Conservation (phyloP, 2,888 invertebrate species). For the Lasioglossum zephyrum region DNA sequence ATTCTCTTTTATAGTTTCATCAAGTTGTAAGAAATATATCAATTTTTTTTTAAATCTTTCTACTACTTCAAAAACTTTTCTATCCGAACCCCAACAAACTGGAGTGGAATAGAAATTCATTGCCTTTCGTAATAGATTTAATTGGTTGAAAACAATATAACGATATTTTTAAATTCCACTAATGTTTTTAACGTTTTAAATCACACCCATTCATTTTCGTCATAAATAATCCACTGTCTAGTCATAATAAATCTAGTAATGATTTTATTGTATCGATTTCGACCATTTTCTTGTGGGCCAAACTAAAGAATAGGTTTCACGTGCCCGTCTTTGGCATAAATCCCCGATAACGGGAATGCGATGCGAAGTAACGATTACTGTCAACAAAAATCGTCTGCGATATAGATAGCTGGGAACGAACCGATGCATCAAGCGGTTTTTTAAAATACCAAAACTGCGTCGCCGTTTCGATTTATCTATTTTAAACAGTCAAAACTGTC, state of each 20-base stretch:
- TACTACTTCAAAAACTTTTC: not conserved
- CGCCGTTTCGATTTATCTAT: not conserved
- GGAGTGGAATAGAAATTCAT: too few relatives aligned
- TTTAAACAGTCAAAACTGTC: not conserved
- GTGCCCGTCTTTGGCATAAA: not conserved
- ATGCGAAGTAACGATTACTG: not conserved
- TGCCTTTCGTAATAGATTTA: too few relatives aligned
- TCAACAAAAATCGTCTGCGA: not conserved
- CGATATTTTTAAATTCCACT: too few relatives aligned
- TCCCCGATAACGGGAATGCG: not conserved
- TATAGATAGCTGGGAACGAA: not conserved
- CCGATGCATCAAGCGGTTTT: not conserved
- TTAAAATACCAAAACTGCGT: not conserved
- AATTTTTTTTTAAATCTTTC: not conserved
- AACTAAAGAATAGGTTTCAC: not conserved
- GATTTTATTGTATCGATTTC: not conserved
- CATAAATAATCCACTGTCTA: too few relatives aligned
- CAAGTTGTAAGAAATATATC: not conserved
- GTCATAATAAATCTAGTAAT: not conserved
- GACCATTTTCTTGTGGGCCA: not conserved
- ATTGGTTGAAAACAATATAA: too few relatives aligned
- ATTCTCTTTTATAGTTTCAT: rapidly evolving
- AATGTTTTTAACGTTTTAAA: too few relatives aligned
- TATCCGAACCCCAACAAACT: too few relatives aligned
- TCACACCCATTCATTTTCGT: too few relatives aligned